Base-by-base conservation (phyloP, 2,113 vertebrate genomes). In the Rattus rattus region DNA sequence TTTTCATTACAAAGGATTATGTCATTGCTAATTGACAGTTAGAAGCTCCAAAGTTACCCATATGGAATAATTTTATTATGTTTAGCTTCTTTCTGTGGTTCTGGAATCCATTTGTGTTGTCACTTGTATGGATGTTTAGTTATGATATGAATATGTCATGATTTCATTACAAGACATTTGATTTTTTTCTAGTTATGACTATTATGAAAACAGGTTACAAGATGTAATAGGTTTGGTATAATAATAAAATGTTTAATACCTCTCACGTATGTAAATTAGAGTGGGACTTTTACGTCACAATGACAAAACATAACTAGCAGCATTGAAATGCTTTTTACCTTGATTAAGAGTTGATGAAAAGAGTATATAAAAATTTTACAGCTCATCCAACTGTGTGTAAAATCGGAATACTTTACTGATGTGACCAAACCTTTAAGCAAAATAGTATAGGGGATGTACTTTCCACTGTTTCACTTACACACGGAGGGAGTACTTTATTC, bases 1-100 rank as follows among this genome's bases (percentile, higher is more conserved):
- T 88, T 28, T 61, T 65, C 92, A 22, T 11, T 76, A 0, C 16
- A 70, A 22, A 95, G 7, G 10, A 2, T 59, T 93, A 3, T 14
- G 88, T 59, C 17, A 88, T 65, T 4, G 56, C 43, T 84, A 86
- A 79, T 84, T 96, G 7, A 54, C 84, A 87, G 80, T 52, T 91
- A 91, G 30, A 90, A 83, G 1, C 11, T 70, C 63, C 79, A 92
- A 19, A 67, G 3, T 17, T 61, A 67, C 11, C 36, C 28, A 43
- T 9, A 77, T 16, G 2, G 59, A 91, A 81, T 81, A 1, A 47
- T 81, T 88, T 73, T 28, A 89, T 85, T 92, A 6, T 80, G 39
- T 79, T 77, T 89, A 26, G 5, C 28, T 79, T 80, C 6, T 95
- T 93, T 90, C 16, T 79, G 2, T 54, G 19, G 69, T 92, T 75